Percentiles rank a stretch among this genome's conserved stretches.
Conservation (phyloP, 2,888 invertebrate species). For the Thymelicus acteon region DNA sequence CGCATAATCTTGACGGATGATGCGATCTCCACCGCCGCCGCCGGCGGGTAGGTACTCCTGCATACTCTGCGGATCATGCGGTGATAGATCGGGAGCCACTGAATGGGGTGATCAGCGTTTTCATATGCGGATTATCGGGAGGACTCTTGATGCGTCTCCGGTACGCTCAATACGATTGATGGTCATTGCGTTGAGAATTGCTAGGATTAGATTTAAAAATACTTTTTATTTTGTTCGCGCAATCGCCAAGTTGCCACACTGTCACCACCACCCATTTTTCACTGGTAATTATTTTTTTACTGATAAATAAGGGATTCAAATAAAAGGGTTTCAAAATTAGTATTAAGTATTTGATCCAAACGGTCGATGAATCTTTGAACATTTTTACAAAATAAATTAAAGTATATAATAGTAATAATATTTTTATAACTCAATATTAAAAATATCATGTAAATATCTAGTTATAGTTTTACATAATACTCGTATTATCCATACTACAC, state of each 20-base stretch:
- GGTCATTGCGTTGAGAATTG: neutral
- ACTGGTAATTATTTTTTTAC: no score
- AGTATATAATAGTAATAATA: no score
- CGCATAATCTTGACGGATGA: constrained; percentile 28
- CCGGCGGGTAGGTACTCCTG: neutral
- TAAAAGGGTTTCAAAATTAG: no score
- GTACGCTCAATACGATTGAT: neutral
- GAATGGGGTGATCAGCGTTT: constrained; percentile 19
- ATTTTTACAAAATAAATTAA: no score
- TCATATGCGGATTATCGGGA: constrained; percentile 7
- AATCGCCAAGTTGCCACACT: no score
- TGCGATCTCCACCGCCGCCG: constrained; percentile 17
- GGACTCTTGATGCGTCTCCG: neutral
- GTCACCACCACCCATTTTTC: no score
- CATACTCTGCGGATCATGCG: constrained; percentile 3
- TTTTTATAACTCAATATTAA: no score
- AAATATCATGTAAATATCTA: neutral
- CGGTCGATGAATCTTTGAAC: no score
- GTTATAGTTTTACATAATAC: neutral
- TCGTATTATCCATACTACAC: neutral
- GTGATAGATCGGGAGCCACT: constrained; percentile 24
- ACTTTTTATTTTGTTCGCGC: no score
- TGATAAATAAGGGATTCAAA: no score
- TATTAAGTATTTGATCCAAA: no score
- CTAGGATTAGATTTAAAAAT: no score